phyloP scores from a whole-genome alignment of 2,797 vertebrate species.

The Crypturellus tataupa region DNA sequence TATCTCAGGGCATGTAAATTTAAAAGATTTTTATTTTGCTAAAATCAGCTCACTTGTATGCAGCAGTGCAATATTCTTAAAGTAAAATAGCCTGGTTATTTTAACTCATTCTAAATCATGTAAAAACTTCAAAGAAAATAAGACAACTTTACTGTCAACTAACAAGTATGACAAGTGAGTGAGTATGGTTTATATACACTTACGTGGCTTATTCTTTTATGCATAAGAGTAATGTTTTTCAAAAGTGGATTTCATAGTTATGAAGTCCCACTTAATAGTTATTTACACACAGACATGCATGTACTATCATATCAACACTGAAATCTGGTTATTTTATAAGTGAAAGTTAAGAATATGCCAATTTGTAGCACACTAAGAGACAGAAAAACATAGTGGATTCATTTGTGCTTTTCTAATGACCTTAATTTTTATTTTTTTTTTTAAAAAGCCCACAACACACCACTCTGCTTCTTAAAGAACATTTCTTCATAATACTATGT shows the following conservation, averaged over 20 bases:
- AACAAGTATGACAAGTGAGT: neutral
- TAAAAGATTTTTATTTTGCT: neutral
- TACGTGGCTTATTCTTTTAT: neutral
- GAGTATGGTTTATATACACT: neutral
- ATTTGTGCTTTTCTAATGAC: neutral
- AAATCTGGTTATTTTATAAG: neutral
- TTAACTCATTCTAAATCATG: neutral
- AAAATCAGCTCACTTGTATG: neutral
- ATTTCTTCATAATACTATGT: neutral
- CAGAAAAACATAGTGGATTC: neutral
- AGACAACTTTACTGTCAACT: neutral
- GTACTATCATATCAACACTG: neutral
- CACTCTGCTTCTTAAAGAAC: neutral
- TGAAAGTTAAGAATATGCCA: neutral
- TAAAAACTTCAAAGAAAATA: neutral
- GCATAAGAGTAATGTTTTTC: neutral
- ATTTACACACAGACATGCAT: neutral
- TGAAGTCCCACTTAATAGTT: neutral
- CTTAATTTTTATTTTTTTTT: neutral
- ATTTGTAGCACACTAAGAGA: neutral
- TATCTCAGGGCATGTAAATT: neutral
- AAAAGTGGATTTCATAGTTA: neutral
- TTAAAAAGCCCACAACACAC: neutral
- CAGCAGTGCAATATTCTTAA: neutral
- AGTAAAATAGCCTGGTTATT: neutral